These are phyloP conservation scores for Leptocoma aspasia DNA, from an alignment of 2,113 vertebrate species.

Conservation along the genomic window DNA sequence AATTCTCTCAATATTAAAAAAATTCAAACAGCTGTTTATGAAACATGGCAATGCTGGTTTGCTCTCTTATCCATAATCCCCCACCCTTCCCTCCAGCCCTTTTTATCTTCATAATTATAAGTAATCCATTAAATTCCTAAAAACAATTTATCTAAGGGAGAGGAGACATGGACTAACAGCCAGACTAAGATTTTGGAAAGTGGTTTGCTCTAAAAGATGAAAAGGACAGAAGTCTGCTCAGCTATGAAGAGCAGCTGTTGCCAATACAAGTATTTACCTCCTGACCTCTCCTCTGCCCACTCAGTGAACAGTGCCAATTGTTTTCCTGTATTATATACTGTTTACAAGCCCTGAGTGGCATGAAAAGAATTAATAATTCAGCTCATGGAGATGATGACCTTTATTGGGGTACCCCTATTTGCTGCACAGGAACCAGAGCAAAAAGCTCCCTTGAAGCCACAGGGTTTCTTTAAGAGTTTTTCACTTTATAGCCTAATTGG, in stretches of 20 bases:
- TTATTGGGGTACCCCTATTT: slow-evolving; percentile 73
- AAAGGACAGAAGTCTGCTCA: slow-evolving; percentile 52
- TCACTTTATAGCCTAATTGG: slow-evolving; percentile 89
- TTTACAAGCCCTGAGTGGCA: slow-evolving; percentile 81
- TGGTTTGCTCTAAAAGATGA: slow-evolving; percentile 8
- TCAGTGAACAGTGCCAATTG: slow-evolving; percentile 82
- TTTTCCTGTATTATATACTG: slow-evolving; percentile 76
- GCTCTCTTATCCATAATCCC: neutral
- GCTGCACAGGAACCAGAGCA: slow-evolving; percentile 68
- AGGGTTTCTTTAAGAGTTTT: slow-evolving; percentile 70
- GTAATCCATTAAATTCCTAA: neutral
- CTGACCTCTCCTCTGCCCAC: slow-evolving; percentile 81
- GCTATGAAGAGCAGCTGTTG: slow-evolving; percentile 77
- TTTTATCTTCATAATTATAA: neutral
- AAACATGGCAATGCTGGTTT: neutral
- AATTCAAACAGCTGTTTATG: neutral
- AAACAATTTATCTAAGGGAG: neutral
- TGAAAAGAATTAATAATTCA: slow-evolving; percentile 83
- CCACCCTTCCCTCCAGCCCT: neutral
- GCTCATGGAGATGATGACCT: slow-evolving; percentile 73
- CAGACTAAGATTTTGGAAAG: neutral
- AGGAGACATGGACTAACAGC: neutral
- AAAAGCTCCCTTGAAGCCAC: slow-evolving; percentile 67
- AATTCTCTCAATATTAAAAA: neutral
- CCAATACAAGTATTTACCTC: slow-evolving; percentile 79